Evolutionary conservation across 2,113 vertebrate genomes (phyloP).

Genomic region (Egretta garzetta): DNA sequence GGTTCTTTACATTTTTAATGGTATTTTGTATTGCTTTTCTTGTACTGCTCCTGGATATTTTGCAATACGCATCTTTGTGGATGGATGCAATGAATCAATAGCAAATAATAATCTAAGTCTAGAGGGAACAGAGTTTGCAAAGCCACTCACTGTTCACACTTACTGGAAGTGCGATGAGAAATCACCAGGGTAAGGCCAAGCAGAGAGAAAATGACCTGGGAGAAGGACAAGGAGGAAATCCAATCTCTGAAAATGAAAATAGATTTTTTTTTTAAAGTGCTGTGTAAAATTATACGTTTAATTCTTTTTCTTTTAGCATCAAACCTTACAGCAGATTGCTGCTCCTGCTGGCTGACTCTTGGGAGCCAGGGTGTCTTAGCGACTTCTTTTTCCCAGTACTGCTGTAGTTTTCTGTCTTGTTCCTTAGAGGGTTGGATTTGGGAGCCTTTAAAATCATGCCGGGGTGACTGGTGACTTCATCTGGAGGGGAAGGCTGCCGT

Average conservation of each 20-base stretch:
- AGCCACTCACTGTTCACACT: conserved; percentile 33
- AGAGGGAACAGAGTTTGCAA: conserved; percentile 46
- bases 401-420: conserved; percentile 36
- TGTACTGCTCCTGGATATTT: conserved; percentile 63
- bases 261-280: conserved; percentile 65
- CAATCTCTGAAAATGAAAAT: conserved; percentile 72
- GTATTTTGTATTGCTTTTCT: conserved; percentile 58
- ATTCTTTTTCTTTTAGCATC: conserved; percentile 52
- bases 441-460: conserved; percentile 40
- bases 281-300: conserved; percentile 68
- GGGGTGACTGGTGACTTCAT: neutral
- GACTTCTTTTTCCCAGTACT: neutral
- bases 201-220: conserved; percentile 44
- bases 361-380: neutral
- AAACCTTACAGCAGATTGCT: conserved; percentile 6
- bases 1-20: conserved; percentile 67
- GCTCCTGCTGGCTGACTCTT: conserved; percentile 6
- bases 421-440: conserved; percentile 9
- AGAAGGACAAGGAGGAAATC: conserved; percentile 62
- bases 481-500: neutral
- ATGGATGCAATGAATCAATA: conserved; percentile 67
- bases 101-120: conserved; percentile 57
- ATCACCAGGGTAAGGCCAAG: conserved; percentile 20
- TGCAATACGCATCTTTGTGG: conserved; percentile 26
- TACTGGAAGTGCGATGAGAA: conserved; percentile 24